These are phyloP conservation scores for Frankliniella intonsa DNA, from an alignment of 2,888 invertebrate genomes.

Conservation along the genomic window DNA sequence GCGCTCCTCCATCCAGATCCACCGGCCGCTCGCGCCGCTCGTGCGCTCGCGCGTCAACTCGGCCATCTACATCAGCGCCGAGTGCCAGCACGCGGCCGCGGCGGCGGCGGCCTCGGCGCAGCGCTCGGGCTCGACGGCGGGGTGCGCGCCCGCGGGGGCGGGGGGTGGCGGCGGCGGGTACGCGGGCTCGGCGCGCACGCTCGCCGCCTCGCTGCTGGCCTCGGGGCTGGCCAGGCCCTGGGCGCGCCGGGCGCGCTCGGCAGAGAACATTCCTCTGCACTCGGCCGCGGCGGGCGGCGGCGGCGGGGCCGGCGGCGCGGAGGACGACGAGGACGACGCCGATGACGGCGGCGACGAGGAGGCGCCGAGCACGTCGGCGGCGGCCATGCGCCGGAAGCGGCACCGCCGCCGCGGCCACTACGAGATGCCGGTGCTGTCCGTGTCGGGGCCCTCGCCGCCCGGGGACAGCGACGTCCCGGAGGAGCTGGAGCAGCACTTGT, in stretches of 20 bases:
- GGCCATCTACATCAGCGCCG: conserved; percentile 75
- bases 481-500: conserved; percentile 22
- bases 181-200: conserved; percentile 17
- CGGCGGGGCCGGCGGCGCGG: not conserved
- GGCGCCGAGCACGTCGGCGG: not conserved
- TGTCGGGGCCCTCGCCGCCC: conserved; percentile 4
- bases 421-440: conserved; percentile 17
- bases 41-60: conserved; percentile 76
- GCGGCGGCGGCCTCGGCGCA: not conserved
- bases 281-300: not conserved
- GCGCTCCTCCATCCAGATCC: conserved; percentile 21
- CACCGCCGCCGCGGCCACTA: not conserved
- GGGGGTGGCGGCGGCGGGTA: not conserved
- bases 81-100: conserved; percentile 48
- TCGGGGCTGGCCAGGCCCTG: not conserved
- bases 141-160: not conserved
- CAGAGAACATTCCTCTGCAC: conserved; percentile 1
- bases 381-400: not conserved
- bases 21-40: conserved; percentile 52
- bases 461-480: not conserved
- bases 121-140: not conserved
- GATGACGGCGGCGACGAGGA: not conserved
- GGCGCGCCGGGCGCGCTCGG: conserved; percentile 5
- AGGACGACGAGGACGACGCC: not conserved
- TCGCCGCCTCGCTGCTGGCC: conserved; percentile 4